phyloP scores from a whole-genome alignment of 2,888 invertebrate genomes.

The Drosophila affinis region DNA sequence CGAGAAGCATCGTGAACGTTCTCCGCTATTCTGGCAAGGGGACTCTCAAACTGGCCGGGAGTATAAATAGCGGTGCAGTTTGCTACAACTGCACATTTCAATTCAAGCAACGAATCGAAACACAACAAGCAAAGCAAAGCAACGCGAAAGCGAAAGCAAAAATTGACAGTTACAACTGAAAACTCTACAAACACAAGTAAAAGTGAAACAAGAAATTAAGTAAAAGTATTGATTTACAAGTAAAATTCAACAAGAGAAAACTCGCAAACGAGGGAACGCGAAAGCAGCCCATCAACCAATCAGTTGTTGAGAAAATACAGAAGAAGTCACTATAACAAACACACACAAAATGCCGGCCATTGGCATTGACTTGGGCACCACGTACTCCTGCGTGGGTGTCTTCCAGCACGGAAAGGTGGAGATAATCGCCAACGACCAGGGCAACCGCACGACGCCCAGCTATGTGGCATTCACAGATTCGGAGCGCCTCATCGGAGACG shows the following conservation, averaged over 20 bases:
- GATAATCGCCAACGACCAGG: conserved; percentile 93
- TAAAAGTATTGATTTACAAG: conserved; percentile 2
- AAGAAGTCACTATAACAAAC: conserved; percentile 1
- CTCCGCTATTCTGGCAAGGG: conserved; percentile 38
- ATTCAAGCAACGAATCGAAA: conserved; percentile 50
- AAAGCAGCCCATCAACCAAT: neutral
- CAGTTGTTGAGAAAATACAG: conserved; percentile 1
- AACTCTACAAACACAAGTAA: conserved; percentile 10
- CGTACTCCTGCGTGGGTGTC: conserved; percentile 92
- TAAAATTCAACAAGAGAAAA: neutral
- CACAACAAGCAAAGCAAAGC: conserved; percentile 44
- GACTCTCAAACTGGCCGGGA: conserved; percentile 26
- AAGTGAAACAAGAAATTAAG: conserved; percentile 5
- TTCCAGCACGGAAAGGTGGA: conserved; percentile 93
- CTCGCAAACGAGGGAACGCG: neutral
- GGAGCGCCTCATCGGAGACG: conserved; percentile 89
- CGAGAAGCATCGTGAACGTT: conserved; percentile 59
- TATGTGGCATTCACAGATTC: conserved; percentile 92
- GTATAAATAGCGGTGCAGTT: conserved; percentile 63
- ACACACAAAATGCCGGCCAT: conserved; percentile 85
- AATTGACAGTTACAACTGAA: conserved; percentile 6
- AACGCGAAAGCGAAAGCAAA: conserved; percentile 30
- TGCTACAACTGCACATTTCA: conserved; percentile 43
- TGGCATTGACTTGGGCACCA: conserved; percentile 84
- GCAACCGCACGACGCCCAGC: conserved; percentile 84